Percentiles rank a stretch among this genome's conserved stretches.
Conservation (phyloP, 1,140 invertebrate species). For the Thaumetopoea pityocampa region DNA sequence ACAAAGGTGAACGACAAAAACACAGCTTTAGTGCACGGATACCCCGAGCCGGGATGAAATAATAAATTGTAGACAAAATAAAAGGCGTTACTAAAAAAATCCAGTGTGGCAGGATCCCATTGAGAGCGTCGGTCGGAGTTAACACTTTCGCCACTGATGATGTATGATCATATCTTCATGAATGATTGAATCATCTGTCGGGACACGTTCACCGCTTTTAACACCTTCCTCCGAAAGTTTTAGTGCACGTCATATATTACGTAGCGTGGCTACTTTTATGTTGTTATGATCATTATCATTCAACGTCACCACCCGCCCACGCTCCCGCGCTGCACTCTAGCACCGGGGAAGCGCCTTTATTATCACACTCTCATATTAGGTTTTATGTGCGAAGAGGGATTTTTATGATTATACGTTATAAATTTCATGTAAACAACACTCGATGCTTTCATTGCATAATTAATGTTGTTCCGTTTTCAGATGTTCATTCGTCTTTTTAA, state of each 20-base stretch:
- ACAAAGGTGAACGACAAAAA: conserved; percentile 19
- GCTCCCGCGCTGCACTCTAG: conserved; percentile 24
- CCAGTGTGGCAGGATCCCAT: conserved; percentile 34
- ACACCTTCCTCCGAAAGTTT: conserved; percentile 69
- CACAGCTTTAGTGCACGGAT: conserved; percentile 8
- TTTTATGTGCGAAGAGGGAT: conserved; percentile 26
- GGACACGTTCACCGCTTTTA: conserved; percentile 64
- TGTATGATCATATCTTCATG: conserved; percentile 67
- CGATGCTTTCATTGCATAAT: too few species aligned
- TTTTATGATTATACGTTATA: too few species aligned
- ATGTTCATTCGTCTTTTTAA: too few species aligned
- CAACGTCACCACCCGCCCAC: conserved; percentile 61
- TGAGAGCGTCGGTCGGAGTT: conserved; percentile 40
- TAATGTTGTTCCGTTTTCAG: too few species aligned
- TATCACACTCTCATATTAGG: conserved; percentile 29
- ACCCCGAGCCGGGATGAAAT: conserved; percentile 26
- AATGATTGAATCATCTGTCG: conserved; percentile 70
- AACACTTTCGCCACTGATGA: conserved; percentile 65
- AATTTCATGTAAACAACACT: too few species aligned
- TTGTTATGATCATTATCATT: conserved; percentile 67
- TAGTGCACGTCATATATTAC: conserved; percentile 64
- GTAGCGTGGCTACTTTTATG: conserved; percentile 61
- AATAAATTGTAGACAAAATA: conserved; percentile 43
- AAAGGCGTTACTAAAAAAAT: conserved; percentile 46
- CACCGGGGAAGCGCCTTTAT: conserved; percentile 30